Base-by-base conservation (phyloP, 2,797 vertebrate genomes). In the Tenualosa ilisha region DNA sequence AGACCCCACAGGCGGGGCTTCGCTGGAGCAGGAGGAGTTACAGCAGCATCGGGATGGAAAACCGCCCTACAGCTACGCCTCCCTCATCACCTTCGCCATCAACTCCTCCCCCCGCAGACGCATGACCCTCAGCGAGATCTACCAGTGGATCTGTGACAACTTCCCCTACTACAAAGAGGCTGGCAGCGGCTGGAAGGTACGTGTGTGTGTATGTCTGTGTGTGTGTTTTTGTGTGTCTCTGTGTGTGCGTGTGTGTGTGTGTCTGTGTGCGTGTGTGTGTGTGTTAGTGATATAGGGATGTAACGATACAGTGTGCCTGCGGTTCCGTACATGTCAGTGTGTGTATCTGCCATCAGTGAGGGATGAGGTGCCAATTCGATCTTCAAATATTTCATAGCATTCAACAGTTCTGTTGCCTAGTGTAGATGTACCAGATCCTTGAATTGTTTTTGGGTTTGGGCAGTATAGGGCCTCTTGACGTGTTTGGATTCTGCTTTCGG, bases 71-170 rank as follows among this genome's bases (percentile, higher is more conserved):
- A 97, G 96, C 92, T 97, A 97, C 22, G 96, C 96, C 46, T 97
- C 96, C 92, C 96, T 97, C 91, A 97, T 97, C 90, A 97, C 96
- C 86, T 97, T 97, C 65, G 96, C 96, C 85, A 97, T 97, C 93
- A 97, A 97, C 65, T 96, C 96, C 87, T 97, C 96, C 5, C 96
- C 96, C 0, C 96, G 96, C 91, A 97, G 96, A 94, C 95, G 96
- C 89, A 97, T 97, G 96, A 97, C 96, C 82, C 95, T 97, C 86
- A 97, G 96, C 87, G 96, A 97, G 93, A 97, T 97, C 94, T 97
- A 97, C 91, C 96, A 97, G 93, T 97, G 96, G 96, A 97, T 97
- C 93, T 97, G 96, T 90, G 96, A 97, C 94, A 97, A 97, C 92
- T 97, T 97, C 84, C 96, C 96, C 1, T 97, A 97, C 92, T 97